Conservation (phyloP, 2,797 vertebrate species). For the Choloepus didactylus region DNA sequence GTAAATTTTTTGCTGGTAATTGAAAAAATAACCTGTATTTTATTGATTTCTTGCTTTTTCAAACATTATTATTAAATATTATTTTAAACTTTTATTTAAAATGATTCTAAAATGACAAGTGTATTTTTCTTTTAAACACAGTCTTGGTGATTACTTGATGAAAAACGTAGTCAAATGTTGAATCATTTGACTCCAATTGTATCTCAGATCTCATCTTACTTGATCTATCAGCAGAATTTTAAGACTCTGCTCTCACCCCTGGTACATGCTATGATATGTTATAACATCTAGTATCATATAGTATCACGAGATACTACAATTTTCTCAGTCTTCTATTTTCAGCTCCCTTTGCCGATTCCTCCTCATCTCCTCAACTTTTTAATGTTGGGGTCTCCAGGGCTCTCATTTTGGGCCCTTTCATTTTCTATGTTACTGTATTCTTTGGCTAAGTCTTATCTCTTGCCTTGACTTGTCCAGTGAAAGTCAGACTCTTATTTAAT, state of each 20-base stretch:
- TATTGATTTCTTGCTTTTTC: neutral
- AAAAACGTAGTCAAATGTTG: constrained; percentile 22
- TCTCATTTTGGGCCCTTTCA: neutral
- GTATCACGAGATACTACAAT: neutral
- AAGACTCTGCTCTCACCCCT: neutral
- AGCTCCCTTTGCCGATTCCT: neutral
- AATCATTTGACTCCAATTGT: neutral
- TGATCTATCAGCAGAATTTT: neutral
- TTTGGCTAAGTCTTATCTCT: neutral
- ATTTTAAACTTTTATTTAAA: neutral
- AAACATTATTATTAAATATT: neutral
- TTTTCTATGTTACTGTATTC: neutral
- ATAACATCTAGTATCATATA: too few relatives aligned
- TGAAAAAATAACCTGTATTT: neutral
- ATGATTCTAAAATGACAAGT: neutral
- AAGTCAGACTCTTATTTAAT: neutral
- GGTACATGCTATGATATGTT: too few relatives aligned
- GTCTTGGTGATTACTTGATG: neutral
- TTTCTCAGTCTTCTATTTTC: neutral
- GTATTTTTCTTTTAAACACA: neutral
- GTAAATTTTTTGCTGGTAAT: neutral
- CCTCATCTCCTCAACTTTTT: too few relatives aligned
- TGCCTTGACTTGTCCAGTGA: neutral
- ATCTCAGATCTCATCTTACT: neutral
- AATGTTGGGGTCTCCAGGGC: too few relatives aligned